Percentiles rank a stretch among this genome's conserved stretches.
phyloP scores from a whole-genome alignment of 2,888 invertebrate genomes.

The Hydriomena furcata region DNA sequence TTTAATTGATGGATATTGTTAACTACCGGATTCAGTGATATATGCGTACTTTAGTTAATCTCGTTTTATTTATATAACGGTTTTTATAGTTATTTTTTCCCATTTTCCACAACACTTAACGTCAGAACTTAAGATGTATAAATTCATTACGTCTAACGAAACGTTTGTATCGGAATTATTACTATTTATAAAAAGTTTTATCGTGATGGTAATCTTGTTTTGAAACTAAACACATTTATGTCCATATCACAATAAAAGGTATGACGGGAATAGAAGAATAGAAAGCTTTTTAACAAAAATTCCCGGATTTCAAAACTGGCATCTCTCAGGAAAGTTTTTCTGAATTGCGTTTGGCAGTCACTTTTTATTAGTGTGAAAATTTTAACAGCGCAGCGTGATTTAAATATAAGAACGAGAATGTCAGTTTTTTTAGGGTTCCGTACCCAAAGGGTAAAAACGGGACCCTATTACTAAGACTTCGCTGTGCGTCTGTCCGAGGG shows the following conservation, averaged over 20 bases:
- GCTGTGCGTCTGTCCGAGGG: too few species aligned
- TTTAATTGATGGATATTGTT: slow-evolving; percentile 48
- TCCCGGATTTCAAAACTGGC: slow-evolving; percentile 9
- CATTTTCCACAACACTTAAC: slow-evolving; percentile 30
- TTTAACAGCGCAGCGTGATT: slow-evolving; percentile 8
- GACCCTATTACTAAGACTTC: too few species aligned
- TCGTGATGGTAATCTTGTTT: slow-evolving; percentile 24
- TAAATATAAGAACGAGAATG: slow-evolving; percentile 15
- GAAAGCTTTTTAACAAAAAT: slow-evolving; percentile 8
- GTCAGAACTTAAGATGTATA: slow-evolving; percentile 36
- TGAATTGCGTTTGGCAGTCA: slow-evolving; percentile 18
- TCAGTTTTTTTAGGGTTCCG: slow-evolving; percentile 8
- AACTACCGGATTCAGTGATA: slow-evolving; percentile 64
- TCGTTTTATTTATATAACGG: slow-evolving; percentile 37
- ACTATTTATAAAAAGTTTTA: slow-evolving; percentile 34
- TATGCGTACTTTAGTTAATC: slow-evolving; percentile 40
- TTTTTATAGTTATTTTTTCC: slow-evolving; percentile 35
- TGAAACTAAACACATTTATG: slow-evolving; percentile 22
- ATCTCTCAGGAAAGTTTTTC: slow-evolving; percentile 6
- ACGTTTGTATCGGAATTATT: slow-evolving; percentile 30
- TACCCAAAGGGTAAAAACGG: too few species aligned
- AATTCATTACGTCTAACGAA: slow-evolving; percentile 34
- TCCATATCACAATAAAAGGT: slow-evolving; percentile 24
- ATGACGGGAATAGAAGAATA: slow-evolving; percentile 9
- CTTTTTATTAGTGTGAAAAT: slow-evolving; percentile 15